Evolutionary conservation across 2,113 vertebrate genomes (phyloP).

Genomic region (Isurus oxyrinchus): DNA sequence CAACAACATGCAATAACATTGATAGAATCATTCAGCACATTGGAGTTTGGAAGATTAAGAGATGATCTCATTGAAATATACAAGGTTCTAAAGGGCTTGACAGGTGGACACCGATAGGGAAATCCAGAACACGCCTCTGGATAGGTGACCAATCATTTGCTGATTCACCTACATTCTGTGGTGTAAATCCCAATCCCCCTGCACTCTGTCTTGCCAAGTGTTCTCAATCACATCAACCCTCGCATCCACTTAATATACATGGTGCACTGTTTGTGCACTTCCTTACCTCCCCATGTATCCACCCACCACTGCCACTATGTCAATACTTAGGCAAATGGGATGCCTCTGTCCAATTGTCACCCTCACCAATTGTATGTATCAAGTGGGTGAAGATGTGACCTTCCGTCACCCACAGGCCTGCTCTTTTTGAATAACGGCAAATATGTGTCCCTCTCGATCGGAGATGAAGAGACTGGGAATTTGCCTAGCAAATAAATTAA

Average conservation of each 20-base stretch:
- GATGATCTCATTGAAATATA: too few species aligned
- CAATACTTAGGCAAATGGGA: too few species aligned
- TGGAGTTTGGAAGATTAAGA: too few species aligned
- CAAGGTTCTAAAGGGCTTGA: not conserved
- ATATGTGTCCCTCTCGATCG: not conserved
- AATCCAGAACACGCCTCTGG: too few species aligned
- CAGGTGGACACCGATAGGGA: too few species aligned
- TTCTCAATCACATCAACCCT: not conserved
- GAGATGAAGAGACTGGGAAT: not conserved
- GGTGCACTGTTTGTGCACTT: not conserved
- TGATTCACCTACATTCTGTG: not conserved
- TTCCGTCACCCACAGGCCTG: not conserved
- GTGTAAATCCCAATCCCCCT: not conserved
- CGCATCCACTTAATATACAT: not conserved
- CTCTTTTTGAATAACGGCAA: not conserved
- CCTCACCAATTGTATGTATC: not conserved
- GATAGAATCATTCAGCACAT: too few species aligned
- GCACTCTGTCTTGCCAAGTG: too few species aligned
- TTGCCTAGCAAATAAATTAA: not conserved
- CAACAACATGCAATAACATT: not conserved
- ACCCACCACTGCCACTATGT: not conserved
- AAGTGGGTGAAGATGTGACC: not conserved
- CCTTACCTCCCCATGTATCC: not conserved
- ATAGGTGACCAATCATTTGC: too few species aligned
- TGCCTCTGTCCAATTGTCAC: not conserved